Evolutionary conservation across 1,140 invertebrate genomes (phyloP).

Genomic region (Nasonia giraulti): DNA sequence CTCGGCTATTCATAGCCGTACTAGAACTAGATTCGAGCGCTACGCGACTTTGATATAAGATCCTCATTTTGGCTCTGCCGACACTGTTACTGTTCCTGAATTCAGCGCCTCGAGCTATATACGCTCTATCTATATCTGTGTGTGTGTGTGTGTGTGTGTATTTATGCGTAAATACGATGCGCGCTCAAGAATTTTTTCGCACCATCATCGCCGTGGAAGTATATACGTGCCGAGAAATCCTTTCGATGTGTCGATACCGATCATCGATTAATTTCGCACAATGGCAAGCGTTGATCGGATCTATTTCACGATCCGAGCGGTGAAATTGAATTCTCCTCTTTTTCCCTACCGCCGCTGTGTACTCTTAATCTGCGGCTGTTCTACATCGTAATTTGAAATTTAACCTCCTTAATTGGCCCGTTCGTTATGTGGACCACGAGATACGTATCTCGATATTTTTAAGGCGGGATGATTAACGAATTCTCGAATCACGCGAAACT

Average conservation of each 20-base stretch:
- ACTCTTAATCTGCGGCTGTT: no score
- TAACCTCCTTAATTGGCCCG: no score
- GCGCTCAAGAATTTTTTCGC: background rate
- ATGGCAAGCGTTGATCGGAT: background rate
- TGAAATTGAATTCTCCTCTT: background rate
- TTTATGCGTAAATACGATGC: no score
- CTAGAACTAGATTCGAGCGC: conserved; percentile 67
- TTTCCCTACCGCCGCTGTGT: no score
- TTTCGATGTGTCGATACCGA: background rate
- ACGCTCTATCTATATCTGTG: no score
- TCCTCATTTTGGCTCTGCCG: conserved; percentile 58
- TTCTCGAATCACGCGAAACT: no score
- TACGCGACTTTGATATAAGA: conserved; percentile 63
- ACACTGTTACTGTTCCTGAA: background rate
- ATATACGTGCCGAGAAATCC: no score
- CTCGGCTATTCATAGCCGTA: conserved; percentile 70
- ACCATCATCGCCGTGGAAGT: background rate
- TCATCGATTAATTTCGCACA: conserved; percentile 8
- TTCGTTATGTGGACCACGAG: no score
- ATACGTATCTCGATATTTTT: no score
- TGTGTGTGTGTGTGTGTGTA: no score
- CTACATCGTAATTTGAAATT: background rate
- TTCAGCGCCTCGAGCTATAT: background rate
- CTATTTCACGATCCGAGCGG: background rate
- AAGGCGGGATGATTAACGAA: no score